Percentiles rank a stretch among this genome's conserved stretches.
phyloP scores from a whole-genome alignment of 2,113 vertebrate genomes.

The Bufo gargarizans region DNA sequence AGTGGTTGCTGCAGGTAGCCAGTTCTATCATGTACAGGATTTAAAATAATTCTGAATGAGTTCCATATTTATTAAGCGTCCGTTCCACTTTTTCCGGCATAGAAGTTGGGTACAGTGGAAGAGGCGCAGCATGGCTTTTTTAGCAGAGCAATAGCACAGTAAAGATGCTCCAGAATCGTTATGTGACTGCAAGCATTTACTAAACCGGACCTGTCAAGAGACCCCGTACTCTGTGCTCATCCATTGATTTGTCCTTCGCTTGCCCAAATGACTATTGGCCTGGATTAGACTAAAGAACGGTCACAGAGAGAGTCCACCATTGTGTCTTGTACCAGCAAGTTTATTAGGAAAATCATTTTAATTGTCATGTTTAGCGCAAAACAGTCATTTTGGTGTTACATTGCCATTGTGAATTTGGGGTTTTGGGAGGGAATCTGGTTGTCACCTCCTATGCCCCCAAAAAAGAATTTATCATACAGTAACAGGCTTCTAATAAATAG shows the following conservation, averaged over 20 bases:
- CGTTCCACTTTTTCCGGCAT: too few relatives aligned
- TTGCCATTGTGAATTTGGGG: conserved; percentile 33
- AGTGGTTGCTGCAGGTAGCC: too few relatives aligned
- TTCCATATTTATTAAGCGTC: too few relatives aligned
- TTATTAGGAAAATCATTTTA: conserved; percentile 53
- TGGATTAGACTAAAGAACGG: not conserved
- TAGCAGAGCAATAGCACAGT: too few relatives aligned
- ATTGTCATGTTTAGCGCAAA: conserved; percentile 22
- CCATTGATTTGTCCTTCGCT: not conserved
- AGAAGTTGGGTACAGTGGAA: too few relatives aligned
- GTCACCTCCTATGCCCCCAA: not conserved
- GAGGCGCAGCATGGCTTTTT: too few relatives aligned
- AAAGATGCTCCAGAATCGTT: too few relatives aligned
- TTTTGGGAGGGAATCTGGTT: not conserved
- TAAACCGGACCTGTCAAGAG: too few relatives aligned
- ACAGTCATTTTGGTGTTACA: conserved; percentile 51
- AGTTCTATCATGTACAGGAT: too few relatives aligned
- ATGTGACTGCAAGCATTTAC: too few relatives aligned
- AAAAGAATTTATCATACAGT: conserved; percentile 22
- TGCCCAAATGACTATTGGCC: not conserved
- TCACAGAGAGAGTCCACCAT: not conserved
- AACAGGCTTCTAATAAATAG: conserved; percentile 43
- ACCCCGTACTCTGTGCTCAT: not conserved
- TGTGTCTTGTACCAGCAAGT: conserved; percentile 54
- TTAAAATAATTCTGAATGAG: too few relatives aligned